Conservation (phyloP, 2,888 invertebrate genomes). For the Eudemis profundana region DNA sequence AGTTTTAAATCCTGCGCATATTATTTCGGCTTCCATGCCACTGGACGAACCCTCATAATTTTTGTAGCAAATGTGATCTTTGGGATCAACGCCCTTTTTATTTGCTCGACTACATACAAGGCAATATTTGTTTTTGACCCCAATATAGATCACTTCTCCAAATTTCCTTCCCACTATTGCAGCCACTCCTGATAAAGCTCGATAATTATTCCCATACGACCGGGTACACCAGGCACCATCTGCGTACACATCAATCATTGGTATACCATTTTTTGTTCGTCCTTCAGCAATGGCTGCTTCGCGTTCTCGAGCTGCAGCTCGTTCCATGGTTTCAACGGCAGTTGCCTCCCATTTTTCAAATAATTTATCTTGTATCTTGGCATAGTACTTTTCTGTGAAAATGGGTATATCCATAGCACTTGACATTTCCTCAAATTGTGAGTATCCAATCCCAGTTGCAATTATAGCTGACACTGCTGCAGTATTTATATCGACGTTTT, state of each 20-base stretch:
- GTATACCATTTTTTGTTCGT: conserved; percentile 11
- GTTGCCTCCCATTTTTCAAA: conserved; percentile 10
- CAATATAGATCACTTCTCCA: background rate
- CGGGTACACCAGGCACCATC: background rate
- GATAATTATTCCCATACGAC: background rate
- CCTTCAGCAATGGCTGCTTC: background rate
- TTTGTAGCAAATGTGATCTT: conserved; percentile 8
- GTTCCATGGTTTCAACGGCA: background rate
- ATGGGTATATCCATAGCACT: conserved; percentile 13
- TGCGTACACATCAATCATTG: conserved; percentile 3
- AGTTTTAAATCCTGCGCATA: background rate
- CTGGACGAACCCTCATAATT: conserved; percentile 13
- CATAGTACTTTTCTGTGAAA: conserved; percentile 4
- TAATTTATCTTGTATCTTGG: conserved; percentile 6
- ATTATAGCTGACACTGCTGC: conserved; percentile 3
- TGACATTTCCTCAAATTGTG: conserved; percentile 6
- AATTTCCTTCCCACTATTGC: background rate
- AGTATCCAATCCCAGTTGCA: conserved; percentile 1
- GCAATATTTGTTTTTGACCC: conserved; percentile 3
- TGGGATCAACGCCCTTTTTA: background rate
- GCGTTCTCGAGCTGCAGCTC: background rate
- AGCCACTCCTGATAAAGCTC: background rate
- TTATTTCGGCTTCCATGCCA: background rate
- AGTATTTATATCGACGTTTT: too few species aligned
- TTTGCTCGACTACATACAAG: background rate